Evolutionary conservation across 2,113 vertebrate species (phyloP).

Genomic region (Candoia aspera): DNA sequence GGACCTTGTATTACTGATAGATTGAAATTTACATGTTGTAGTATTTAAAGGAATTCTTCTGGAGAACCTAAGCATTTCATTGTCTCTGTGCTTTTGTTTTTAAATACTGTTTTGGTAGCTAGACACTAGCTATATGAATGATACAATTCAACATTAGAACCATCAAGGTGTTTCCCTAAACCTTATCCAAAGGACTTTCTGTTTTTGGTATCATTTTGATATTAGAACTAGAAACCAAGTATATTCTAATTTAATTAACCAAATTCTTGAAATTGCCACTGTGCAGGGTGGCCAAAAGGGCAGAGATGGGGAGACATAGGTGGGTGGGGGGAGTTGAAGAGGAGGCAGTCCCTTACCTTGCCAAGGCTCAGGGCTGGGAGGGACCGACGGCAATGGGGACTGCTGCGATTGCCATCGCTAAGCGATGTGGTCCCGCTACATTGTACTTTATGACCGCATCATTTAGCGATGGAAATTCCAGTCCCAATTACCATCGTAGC

Average conservation of each 20-base stretch:
- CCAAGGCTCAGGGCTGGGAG: too few relatives aligned
- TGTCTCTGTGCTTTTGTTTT: neutral
- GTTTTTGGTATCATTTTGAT: conserved; percentile 54
- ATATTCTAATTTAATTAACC: conserved; percentile 36
- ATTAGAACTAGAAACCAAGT: conserved; percentile 39
- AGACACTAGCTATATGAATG: rapidly evolving
- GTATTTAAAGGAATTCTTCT: rapidly evolving
- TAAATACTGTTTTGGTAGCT: neutral
- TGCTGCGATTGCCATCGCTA: too few relatives aligned
- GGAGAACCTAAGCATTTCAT: rapidly evolving
- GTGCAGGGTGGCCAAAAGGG: too few relatives aligned
- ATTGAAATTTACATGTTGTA: neutral
- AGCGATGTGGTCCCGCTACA: too few relatives aligned
- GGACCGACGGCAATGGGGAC: too few relatives aligned
- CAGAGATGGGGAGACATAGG: too few relatives aligned
- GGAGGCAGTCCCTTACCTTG: too few relatives aligned
- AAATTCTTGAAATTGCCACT: conserved; percentile 37
- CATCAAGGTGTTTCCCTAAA: neutral
- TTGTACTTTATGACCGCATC: too few relatives aligned
- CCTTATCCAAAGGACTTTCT: conserved; percentile 16
- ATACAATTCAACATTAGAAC: neutral
- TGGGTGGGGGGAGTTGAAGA: too few relatives aligned
- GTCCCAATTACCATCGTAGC: too few relatives aligned
- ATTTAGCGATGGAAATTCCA: too few relatives aligned
- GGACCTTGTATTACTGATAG: neutral